These are phyloP conservation scores for Cheilinus undulatus DNA, from an alignment of 2,113 vertebrate species.

Conservation along the genomic window DNA sequence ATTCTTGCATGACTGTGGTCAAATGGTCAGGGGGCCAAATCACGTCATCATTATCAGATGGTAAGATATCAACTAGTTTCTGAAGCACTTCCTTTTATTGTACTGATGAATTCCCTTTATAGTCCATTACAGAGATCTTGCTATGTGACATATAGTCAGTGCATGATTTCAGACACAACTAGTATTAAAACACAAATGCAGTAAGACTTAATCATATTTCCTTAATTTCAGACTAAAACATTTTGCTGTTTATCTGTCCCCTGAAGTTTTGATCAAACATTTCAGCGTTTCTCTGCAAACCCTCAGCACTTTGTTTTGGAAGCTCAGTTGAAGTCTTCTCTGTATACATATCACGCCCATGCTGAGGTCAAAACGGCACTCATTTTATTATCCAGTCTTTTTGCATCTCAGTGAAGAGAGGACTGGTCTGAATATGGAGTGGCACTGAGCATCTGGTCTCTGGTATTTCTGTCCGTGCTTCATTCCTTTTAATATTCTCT, in stretches of 20 bases:
- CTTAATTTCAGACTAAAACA: too few species aligned
- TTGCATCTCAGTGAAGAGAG: conserved; percentile 23
- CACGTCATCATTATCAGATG: too few species aligned
- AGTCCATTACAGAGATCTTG: too few species aligned
- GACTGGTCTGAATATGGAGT: conserved; percentile 12
- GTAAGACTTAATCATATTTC: not conserved
- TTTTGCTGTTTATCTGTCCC: too few species aligned
- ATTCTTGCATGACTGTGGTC: too few species aligned
- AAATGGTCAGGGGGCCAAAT: too few species aligned
- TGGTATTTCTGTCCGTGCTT: conserved; percentile 60
- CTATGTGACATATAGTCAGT: too few species aligned
- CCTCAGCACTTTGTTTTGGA: not conserved
- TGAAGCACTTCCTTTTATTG: too few species aligned
- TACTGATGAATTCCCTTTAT: too few species aligned
- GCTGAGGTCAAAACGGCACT: conserved; percentile 12
- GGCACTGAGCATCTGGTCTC: conserved; percentile 60
- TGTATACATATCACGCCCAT: conserved; percentile 1
- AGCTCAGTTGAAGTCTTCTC: not conserved
- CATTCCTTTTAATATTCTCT: conserved; percentile 62
- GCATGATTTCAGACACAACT: too few species aligned
- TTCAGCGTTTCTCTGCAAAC: not conserved
- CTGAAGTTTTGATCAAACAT: conserved; percentile 5
- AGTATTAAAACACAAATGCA: too few species aligned
- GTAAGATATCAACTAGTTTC: too few species aligned
- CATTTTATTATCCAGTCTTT: conserved; percentile 54